Conservation (phyloP, 2,888 invertebrate species). For the Mycalesis mineus region DNA sequence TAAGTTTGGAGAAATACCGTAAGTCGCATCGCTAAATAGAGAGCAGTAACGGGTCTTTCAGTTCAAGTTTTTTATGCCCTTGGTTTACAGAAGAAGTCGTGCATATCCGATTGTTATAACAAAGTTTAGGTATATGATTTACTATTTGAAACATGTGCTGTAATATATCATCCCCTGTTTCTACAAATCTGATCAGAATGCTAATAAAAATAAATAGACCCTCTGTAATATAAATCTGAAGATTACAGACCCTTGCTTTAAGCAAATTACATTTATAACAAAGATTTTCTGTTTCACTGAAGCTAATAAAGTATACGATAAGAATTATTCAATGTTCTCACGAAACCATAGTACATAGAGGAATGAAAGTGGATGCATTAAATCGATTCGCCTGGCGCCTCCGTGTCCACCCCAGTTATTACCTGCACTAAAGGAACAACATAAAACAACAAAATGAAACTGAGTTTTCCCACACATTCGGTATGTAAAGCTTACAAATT, state of each 20-base stretch:
- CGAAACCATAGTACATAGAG: conserved; percentile 4
- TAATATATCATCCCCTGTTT: too few species aligned
- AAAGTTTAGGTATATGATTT: too few species aligned
- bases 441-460: conserved; percentile 7
- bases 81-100: neutral
- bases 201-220: too few species aligned
- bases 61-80: neutral
- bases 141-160: too few species aligned
- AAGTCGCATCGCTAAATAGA: neutral
- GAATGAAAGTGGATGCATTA: conserved; percentile 19
- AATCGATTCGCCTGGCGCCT: conserved; percentile 31
- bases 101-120: too few species aligned
- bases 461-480: neutral
- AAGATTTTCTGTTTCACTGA: neutral
- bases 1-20: neutral
- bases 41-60: neutral
- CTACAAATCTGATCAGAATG: too few species aligned
- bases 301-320: conserved; percentile 2
- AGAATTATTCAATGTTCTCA: conserved; percentile 2
- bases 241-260: neutral
- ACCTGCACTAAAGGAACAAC: conserved; percentile 12
- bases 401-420: conserved; percentile 17
- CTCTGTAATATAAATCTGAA: too few species aligned
- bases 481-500: too few species aligned
- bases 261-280: neutral